Base-by-base conservation (phyloP, 2,113 vertebrate species). In the Indicator indicator region DNA sequence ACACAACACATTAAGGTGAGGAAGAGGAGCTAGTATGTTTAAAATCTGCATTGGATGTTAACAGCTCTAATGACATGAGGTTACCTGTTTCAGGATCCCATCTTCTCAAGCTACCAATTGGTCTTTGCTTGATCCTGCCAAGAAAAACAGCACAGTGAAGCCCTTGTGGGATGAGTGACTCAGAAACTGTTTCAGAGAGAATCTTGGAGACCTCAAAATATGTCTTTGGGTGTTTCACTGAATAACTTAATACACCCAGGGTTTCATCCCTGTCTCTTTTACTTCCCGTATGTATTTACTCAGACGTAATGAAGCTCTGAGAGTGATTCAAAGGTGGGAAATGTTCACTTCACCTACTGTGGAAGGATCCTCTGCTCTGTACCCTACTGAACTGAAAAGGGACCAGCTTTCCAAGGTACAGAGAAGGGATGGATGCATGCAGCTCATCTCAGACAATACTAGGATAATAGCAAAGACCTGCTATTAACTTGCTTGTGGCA, bases 41-140 rank as follows among this genome's bases (percentile, higher is more conserved):
- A 83, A 77, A 94, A 30, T 16, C 27, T 52, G 5, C 27, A 36
- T 40, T 64, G 9, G 32, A 50, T 78, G 9, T 55, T 56, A 74
- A 46, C 8, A 79, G 26, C 33, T 26, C 28, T 26, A 75, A 27
- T 9, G 26, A 52, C 27, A 9, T 30, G 42, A 26, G 54, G 10
- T 56, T 97, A 97, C 95, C 96, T 96, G 95, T 55, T 74, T 85
- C 62, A 76, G 88, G 92, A 86, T 92, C 89, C 96, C 96, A 96
- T 83, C 19, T 19, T 79, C 26, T 78, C 28, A 92, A 40, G 18
- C 55, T 36, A 42, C 79, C 65, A 42, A 28, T 26, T 38, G 91
- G 79, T 63, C 73, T 89, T 55, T 48, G 72, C 42, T 88, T 93
- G 60, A 87, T 28, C 52, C 97, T 97, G 59, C 38, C 55, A 91